Evolutionary conservation across 2,888 invertebrate genomes (phyloP), one percentile per base, ranked within the genome.

Genomic region (Mongoloraphidia duomilia): DNA sequence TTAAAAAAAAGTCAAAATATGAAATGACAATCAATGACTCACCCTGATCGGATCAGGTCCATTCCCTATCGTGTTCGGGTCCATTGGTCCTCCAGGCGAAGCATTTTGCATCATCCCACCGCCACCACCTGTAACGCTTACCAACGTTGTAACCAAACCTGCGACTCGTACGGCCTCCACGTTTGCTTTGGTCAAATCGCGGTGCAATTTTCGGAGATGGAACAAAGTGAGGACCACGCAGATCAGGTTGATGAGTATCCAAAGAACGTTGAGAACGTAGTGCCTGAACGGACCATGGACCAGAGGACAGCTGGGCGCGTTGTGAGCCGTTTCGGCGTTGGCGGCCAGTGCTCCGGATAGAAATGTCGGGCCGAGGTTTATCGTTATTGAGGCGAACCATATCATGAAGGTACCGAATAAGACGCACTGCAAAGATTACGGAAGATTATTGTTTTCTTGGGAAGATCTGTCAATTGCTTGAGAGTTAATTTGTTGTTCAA

Each of bases 391-490:
- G 47, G 89, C 87, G 70, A 92, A 91, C 91, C 91, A 92, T 63
- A 91, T 90, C 82, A 91, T 91, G 68, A 88, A 87, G 47, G 89
- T 82, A 54, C 91, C 91, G 68, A 92, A 92, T 44, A 89, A 75
- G 53, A 91, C 88, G 68, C 92, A 92, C 76, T 88, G 83, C 34
- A 60, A 63, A 36, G 50, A 47, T 46, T 41, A 47, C 48, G 5
- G 1, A 26, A 6, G 2, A 2, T 2, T 17, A 17, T 17, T 3
- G 17, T 2, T 3, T 3, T 17, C 4, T 17, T 17, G 17, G 4
- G 17, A 17, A 17, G 17, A 17, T 17, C 17, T 4, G 17, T 4
- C 17, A 17, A 3, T 17, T 17, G 17, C 4, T 17, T 17, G 2
- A 17, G 17, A 17, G 4, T 17, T 3, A 17, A 17, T 4, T 17